Base-by-base conservation (phyloP, 1,140 invertebrate species). In the Diorhabda sublineata region DNA sequence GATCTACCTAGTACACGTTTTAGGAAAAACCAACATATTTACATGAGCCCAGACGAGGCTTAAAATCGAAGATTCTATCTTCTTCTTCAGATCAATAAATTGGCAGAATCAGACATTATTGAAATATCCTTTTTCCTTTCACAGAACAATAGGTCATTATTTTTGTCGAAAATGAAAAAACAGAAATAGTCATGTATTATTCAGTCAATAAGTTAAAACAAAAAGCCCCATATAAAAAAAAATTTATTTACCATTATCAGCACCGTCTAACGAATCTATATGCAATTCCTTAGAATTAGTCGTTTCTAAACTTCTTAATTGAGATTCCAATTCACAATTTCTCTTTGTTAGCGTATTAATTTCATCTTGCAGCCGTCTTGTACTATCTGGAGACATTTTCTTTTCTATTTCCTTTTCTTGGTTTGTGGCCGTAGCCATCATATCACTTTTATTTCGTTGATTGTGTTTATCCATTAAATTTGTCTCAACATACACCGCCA, bases 261-360 rank as follows among this genome's bases (percentile, higher is more conserved):
- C 63, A 45, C 78, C 78, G 72, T 81, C 79, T 42, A 76, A 64
- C 8, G 73, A 66, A 72, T 80, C 56, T 75, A 80, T 63, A 67
- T 71, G 69, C 69, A 75, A 72, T 78, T 77, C 76, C 78, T 83
- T 74, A 9, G 75, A 73, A 64, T 76, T 73, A 41, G 64, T 71
- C 45, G 71, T 63, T 78, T 92, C 87, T 73, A 90, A 81, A 66
- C 86, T 88, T 74, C 89, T 87, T 66, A 94, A 78, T 79, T 94
- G 91, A 64, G 87, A 86, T 79, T 94, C 91, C 68, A 94, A 77
- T 78, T 92, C 90, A 74, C 89, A 87, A 80, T 96, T 95, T 77
- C 89, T 87, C 80, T 96, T 94, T 2, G 91, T 93, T 58, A 97
- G 82, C 56, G 87, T 87, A 77, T 93, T 90, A 64, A 95, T 87